Evolutionary conservation across 2,797 vertebrate species (phyloP).

Genomic region (Oreortyx pictus): DNA sequence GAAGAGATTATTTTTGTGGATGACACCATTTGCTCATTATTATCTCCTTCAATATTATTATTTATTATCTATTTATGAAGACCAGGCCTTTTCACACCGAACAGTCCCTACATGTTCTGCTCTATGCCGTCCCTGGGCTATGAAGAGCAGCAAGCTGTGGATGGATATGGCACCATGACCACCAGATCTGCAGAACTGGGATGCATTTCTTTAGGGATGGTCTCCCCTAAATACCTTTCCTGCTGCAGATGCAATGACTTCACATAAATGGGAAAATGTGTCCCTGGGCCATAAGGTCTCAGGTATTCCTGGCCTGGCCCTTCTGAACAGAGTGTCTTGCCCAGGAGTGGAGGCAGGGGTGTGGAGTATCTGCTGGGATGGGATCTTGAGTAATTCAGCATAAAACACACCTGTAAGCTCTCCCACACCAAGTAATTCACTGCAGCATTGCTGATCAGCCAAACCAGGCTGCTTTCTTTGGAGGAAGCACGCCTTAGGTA

Average conservation of each 20-base stretch:
- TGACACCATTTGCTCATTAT: not conserved
- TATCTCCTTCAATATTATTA: rapidly evolving
- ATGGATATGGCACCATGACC: not conserved
- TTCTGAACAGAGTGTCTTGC: not conserved
- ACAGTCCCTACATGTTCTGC: not conserved
- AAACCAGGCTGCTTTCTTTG: not conserved
- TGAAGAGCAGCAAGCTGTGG: not conserved
- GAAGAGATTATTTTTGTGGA: not conserved
- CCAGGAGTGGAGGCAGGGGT: not conserved
- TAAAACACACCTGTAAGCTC: not conserved
- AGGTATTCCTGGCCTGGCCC: rapidly evolving
- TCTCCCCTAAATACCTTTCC: not conserved
- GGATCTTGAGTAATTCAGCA: not conserved
- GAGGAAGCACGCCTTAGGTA: not conserved
- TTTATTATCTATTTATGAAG: not conserved
- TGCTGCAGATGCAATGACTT: not conserved
- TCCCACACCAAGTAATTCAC: not conserved
- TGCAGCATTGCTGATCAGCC: not conserved
- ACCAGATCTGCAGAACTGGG: not conserved
- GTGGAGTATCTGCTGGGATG: not conserved
- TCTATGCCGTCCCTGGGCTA: not conserved
- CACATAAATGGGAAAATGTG: not conserved
- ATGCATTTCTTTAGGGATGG: not conserved
- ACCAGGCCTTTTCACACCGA: not conserved
- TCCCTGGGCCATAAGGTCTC: rapidly evolving